Percentiles rank a stretch among this genome's conserved stretches.
Evolutionary conservation across 30 jellyfish, hydroid and myxozoan species (phyloP).

Genomic region (Chironex yamaguchii): DNA sequence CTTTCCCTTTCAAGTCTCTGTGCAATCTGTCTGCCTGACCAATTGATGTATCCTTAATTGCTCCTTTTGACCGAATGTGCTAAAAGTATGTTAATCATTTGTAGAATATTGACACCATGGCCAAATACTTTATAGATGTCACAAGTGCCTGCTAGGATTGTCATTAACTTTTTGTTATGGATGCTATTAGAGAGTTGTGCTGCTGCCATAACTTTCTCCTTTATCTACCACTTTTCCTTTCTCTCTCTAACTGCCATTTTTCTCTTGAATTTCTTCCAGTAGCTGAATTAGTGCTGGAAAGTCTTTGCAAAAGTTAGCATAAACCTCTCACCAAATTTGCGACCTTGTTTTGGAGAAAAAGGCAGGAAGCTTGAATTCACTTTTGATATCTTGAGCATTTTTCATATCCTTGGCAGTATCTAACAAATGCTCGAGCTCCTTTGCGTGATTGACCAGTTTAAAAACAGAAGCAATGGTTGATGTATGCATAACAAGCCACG

Average conservation of each 20-base stretch:
- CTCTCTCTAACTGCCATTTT: too few species aligned
- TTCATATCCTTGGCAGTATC: conserved; percentile 1
- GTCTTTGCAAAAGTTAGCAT: background rate
- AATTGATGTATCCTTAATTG: background rate
- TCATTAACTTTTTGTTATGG: background rate
- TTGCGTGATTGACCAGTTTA: conserved; percentile 16
- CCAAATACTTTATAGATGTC: conserved; percentile 19
- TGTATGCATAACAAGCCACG: background rate
- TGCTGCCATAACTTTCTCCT: background rate
- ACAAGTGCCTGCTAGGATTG: background rate
- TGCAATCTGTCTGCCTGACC: conserved; percentile 2
- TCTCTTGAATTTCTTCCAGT: conserved; percentile 10
- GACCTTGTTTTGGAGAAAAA: background rate
- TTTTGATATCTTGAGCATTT: background rate
- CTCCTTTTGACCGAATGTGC: too few species aligned
- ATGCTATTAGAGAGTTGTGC: background rate
- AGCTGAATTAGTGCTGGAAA: conserved; percentile 17
- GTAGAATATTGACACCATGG: conserved; percentile 11
- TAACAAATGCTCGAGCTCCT: conserved; percentile 13
- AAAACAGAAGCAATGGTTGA: conserved; percentile 8
- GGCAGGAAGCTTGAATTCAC: background rate
- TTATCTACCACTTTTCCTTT: too few species aligned
- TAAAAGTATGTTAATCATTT: background rate
- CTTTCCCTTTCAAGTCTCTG: background rate
- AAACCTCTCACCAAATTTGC: background rate